These are phyloP conservation scores for Formica exsecta DNA, from an alignment of 1,140 invertebrate genomes.

Conservation along the genomic window DNA sequence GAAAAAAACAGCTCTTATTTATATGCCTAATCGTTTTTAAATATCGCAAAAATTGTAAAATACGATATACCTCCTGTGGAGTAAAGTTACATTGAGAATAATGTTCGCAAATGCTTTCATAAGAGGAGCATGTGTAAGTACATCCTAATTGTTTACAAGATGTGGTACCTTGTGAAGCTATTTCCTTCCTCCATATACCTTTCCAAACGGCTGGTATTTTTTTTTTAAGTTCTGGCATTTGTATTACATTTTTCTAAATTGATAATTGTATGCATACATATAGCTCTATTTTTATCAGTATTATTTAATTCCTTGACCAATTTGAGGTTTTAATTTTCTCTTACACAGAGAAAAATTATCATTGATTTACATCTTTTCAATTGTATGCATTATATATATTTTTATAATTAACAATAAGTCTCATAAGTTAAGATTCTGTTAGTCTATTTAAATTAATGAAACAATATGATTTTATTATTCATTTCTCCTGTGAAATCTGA, in stretches of 20 bases:
- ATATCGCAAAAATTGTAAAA: neutral
- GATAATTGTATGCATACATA: neutral
- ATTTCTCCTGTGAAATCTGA: neutral
- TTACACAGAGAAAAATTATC: too few species aligned
- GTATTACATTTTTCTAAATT: slow-evolving; percentile 76
- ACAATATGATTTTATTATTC: neutral
- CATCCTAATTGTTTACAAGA: slow-evolving; percentile 80
- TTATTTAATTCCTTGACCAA: too few species aligned
- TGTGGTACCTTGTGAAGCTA: slow-evolving; percentile 65
- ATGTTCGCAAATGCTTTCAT: slow-evolving; percentile 80
- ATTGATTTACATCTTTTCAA: too few species aligned
- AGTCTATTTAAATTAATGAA: neutral
- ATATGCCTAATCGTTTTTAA: neutral
- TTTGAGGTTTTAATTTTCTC: too few species aligned
- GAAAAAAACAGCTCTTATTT: slow-evolving; percentile 24
- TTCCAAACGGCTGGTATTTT: slow-evolving; percentile 76
- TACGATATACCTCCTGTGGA: slow-evolving; percentile 72
- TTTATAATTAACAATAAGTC: too few species aligned
- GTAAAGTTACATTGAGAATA: slow-evolving; percentile 79
- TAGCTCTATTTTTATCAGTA: too few species aligned
- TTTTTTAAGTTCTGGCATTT: slow-evolving; percentile 72
- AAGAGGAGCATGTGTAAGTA: slow-evolving; percentile 66
- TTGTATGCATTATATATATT: too few species aligned
- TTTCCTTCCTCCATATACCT: slow-evolving; percentile 77
- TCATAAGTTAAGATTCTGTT: neutral